Conservation (phyloP, 2,113 vertebrate genomes). For the Tympanuchus pallidicinctus region DNA sequence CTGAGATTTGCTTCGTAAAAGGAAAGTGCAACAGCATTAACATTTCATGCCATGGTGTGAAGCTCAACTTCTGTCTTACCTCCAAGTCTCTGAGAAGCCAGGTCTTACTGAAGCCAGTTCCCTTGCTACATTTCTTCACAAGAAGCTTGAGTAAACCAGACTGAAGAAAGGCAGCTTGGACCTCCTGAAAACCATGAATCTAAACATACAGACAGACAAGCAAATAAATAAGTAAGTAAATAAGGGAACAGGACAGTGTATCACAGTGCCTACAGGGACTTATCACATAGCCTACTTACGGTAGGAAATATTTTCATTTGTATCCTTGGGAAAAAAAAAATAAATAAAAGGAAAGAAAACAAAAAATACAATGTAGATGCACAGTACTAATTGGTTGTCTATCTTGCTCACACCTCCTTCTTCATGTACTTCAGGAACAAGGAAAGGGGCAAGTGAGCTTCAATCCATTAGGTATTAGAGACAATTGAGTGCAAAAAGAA, state of each 20-base stretch:
- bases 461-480: neutral
- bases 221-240: neutral
- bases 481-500: neutral
- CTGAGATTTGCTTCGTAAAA: neutral
- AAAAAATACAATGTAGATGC: neutral
- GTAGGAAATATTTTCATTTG: neutral
- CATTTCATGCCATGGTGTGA: neutral
- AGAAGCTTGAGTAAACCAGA: slow-evolving; percentile 91
- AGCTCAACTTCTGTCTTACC: slow-evolving; percentile 60
- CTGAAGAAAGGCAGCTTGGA: slow-evolving; percentile 87
- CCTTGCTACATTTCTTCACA: slow-evolving; percentile 96
- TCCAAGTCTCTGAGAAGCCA: slow-evolving; percentile 96
- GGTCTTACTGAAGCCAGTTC: slow-evolving; percentile 97
- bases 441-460: neutral
- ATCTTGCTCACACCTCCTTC: neutral
- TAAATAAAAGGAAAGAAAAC: neutral
- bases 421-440: neutral
- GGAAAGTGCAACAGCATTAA: neutral
- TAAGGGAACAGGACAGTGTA: neutral
- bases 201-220: slow-evolving; percentile 30
- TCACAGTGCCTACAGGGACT: neutral
- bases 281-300: neutral
- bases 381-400: neutral
- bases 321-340: neutral
- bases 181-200: slow-evolving; percentile 88